phyloP scores from a whole-genome alignment of 2,113 vertebrate species.

The Lepus timidus region DNA sequence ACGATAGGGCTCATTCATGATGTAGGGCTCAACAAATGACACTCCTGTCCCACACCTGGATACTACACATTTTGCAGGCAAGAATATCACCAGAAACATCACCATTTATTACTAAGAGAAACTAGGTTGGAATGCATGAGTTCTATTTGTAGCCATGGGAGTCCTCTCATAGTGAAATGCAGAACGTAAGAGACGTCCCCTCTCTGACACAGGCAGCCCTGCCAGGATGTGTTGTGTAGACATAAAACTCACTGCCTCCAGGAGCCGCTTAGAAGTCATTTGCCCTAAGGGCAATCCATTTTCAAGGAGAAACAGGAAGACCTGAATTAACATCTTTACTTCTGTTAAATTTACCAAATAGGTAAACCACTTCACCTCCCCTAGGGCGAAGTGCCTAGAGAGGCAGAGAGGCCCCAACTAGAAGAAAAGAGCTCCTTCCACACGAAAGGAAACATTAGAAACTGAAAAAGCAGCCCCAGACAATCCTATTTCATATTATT shows the following conservation, averaged over 20 bases:
- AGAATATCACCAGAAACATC: not conserved
- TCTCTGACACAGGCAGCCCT: not conserved
- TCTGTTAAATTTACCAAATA: conserved; percentile 4
- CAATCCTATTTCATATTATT: not conserved
- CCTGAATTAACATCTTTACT: not conserved
- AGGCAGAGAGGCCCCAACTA: not conserved
- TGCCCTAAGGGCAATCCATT: not conserved
- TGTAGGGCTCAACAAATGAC: not conserved
- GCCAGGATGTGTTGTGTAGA: not conserved
- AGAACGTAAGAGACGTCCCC: not conserved
- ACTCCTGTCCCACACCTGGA: not conserved
- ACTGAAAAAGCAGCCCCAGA: not conserved
- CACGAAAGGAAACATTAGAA: not conserved
- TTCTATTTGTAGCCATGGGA: not conserved
- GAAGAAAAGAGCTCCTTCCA: not conserved
- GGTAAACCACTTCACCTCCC: conserved; percentile 2
- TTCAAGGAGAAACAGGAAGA: not conserved
- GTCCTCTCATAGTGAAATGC: not conserved
- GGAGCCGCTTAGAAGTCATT: not conserved
- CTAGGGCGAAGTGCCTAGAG: not conserved
- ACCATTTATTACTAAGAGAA: not conserved
- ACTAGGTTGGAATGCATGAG: not conserved
- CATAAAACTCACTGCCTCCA: not conserved
- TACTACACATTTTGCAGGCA: not conserved
- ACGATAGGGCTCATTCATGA: not conserved